Base-by-base conservation (phyloP, 2,888 invertebrate species). In the Allophyes oxyacanthae region DNA sequence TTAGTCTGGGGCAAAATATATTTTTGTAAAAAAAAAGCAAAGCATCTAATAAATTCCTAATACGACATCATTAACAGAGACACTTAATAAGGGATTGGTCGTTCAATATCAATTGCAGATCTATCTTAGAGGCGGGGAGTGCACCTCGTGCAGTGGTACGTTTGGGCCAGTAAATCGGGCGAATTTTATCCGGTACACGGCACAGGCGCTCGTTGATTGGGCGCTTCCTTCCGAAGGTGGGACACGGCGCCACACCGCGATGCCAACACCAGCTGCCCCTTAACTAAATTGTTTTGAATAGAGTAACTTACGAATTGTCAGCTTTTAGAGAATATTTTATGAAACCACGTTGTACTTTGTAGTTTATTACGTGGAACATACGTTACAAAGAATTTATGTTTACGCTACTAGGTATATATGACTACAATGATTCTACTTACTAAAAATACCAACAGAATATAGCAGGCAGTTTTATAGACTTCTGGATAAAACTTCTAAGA, bases 161-260 rank as follows among this genome's bases (percentile, higher is more conserved):
- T 52, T 36, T 55, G 42, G 37, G 43, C 62, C 64, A 62, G 79
- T 78, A 77, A 79, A 78, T 78, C 76, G 76, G 54, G 37, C 61
- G 61, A 45, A 42, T 55, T 70, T 71, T 72, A n/a, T 43, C 59
- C 55, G 38, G 52, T 59, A 65, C 65, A 49, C 10, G 38, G 50
- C 13, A 50, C 42, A 54, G 38, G 32, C 33, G n/a, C 20, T 55
- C 64, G 55, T 62, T 77, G 77, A 80, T 81, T 77, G 77, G 73
- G 46, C 44, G 57, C 63, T 80, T 81, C 78, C 78, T 78, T 76
- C 75, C 74, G 15, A 42, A 45, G 32, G 13, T 13, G 11, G n/a
- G 8, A 14, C 25, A 25, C 40, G 51, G 48, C 50, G 43, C 15
- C 25, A 25, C 40, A 54, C 48, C 50, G 43, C 15, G 20, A 34